Evolutionary conservation across 2,888 invertebrate species (phyloP).

Genomic region (Hyppa rectilinea): DNA sequence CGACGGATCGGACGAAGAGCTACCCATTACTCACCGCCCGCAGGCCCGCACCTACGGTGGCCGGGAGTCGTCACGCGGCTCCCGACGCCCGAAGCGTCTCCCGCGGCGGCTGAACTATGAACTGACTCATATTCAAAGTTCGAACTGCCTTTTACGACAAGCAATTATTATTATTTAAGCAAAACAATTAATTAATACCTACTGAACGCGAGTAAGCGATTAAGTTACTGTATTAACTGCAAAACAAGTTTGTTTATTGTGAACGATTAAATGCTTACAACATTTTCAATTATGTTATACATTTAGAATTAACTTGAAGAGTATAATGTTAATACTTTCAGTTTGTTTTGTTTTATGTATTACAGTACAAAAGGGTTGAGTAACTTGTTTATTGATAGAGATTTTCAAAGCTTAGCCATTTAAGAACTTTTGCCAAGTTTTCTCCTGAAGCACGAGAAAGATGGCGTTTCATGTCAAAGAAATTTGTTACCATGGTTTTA

Average conservation of each 20-base stretch:
- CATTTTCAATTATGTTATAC: slow-evolving; percentile 28
- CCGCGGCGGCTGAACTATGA: no score
- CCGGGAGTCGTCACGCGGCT: no score
- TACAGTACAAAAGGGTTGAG: no score
- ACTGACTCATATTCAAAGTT: not conserved
- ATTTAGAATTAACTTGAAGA: slow-evolving; percentile 14
- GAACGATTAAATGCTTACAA: slow-evolving; percentile 31
- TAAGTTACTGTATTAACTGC: not conserved
- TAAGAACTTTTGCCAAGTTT: not conserved
- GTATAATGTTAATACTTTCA: not conserved
- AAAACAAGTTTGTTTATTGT: slow-evolving; percentile 20
- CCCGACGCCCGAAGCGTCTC: no score
- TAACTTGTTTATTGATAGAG: not conserved
- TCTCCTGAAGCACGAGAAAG: not conserved
- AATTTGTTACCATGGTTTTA: not conserved
- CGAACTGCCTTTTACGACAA: not conserved
- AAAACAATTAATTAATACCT: slow-evolving; percentile 18
- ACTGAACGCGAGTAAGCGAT: slow-evolving; percentile 3
- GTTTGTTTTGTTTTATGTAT: not conserved
- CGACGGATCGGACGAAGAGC: no score
- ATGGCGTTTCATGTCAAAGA: not conserved
- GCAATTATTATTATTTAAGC: slow-evolving; percentile 7
- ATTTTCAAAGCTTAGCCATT: not conserved
- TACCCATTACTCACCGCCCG: no score
- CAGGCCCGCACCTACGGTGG: no score